phyloP scores from a whole-genome alignment of 2,797 vertebrate genomes.

The Lerista edwardsae region DNA sequence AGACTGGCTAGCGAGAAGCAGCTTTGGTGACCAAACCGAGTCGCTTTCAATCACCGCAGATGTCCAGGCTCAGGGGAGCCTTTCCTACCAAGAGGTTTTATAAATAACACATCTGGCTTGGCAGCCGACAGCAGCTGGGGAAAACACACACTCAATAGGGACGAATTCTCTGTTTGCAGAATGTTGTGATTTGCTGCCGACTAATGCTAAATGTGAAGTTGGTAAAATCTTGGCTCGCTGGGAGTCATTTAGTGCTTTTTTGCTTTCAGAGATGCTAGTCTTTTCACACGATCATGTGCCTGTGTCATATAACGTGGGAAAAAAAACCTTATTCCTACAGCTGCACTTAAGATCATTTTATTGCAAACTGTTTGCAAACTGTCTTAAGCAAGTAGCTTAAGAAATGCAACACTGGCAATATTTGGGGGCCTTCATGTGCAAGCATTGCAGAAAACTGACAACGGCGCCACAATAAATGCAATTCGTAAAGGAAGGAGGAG shows the following conservation, averaged over 20 bases:
- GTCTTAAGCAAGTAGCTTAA: neutral
- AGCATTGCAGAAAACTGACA: neutral
- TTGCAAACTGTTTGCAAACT: neutral
- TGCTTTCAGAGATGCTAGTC: neutral
- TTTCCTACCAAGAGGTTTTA: conserved; percentile 20
- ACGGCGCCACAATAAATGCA: too few relatives aligned
- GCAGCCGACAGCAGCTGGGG: neutral
- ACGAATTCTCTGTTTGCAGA: conserved; percentile 9
- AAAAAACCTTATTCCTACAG: too few relatives aligned
- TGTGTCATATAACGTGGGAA: neutral
- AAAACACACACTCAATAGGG: neutral
- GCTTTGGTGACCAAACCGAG: neutral
- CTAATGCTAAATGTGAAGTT: neutral
- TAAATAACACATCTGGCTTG: conserved; percentile 24
- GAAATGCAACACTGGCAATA: neutral
- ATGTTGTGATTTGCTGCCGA: neutral
- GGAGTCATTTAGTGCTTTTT: accelerated
- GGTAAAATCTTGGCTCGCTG: accelerated
- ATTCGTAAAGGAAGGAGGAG: neutral
- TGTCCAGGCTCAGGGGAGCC: conserved; percentile 19
- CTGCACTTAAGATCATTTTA: neutral
- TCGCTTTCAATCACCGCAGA: neutral
- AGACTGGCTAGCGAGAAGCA: neutral
- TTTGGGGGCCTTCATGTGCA: neutral
- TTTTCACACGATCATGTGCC: accelerated